Conservation (phyloP, 2,797 vertebrate genomes). For the Centroberyx gerrardi region DNA sequence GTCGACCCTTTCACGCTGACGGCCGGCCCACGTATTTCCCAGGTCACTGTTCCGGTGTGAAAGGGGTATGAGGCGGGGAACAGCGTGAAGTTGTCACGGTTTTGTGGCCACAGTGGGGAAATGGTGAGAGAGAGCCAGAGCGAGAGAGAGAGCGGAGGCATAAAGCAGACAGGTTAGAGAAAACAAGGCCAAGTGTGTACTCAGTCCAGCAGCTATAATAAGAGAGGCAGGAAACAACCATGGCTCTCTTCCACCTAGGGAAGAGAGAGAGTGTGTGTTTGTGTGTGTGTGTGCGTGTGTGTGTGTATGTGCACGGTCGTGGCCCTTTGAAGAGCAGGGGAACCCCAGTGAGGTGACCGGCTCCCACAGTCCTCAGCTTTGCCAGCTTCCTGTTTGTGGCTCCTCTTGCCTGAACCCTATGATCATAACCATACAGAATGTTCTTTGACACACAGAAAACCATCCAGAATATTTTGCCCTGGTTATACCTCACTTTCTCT, state of each 20-base stretch:
- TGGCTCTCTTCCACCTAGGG: conserved; percentile 52
- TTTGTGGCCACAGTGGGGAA: conserved; percentile 27
- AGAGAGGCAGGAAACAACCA: conserved; percentile 54
- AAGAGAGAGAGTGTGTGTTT: conserved; percentile 18
- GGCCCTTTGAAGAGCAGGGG: conserved; percentile 54
- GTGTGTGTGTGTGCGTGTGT: conserved; percentile 24
- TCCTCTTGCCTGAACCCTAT: conserved; percentile 43
- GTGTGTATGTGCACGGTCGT: conserved; percentile 14
- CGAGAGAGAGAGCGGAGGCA: conserved; percentile 37
- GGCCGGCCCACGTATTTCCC: conserved; percentile 31
- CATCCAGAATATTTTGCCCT: conserved; percentile 11
- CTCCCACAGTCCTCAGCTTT: conserved; percentile 54
- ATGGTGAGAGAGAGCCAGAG: conserved; percentile 4
- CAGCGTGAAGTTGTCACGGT: conserved; percentile 28
- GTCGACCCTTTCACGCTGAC: neutral
- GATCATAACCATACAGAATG: conserved; percentile 39
- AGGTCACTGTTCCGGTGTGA: conserved; percentile 28
- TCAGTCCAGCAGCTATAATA: conserved; percentile 61
- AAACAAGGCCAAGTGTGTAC: conserved; percentile 46
- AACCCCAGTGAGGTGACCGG: conserved; percentile 58
- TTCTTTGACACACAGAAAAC: conserved; percentile 31
- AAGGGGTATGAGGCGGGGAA: neutral
- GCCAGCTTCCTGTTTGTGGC: conserved; percentile 57
- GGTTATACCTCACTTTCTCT: neutral
- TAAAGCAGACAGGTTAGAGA: conserved; percentile 53